Evolutionary conservation across 2,797 vertebrate species (phyloP), one percentile per base, ranked within the genome.

Genomic region (Rhinichthys osculus): DNA sequence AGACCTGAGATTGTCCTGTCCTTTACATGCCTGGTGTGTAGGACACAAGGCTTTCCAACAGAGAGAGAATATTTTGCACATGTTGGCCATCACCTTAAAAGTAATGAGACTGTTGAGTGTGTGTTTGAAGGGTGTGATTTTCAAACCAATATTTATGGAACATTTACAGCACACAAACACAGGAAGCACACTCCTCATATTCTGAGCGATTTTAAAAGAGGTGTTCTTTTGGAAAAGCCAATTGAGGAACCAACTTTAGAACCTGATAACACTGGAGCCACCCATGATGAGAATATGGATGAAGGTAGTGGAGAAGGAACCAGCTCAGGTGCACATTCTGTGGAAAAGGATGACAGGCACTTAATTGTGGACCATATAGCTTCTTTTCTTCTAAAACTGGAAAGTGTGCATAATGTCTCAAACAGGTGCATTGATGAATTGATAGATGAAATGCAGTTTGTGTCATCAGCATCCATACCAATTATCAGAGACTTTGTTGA

Each of bases 321-420:
- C 54, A 83, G 50, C 47, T 83, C 81, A 74, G 70, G 66, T 83
- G 81, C 21, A 62, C 81, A 83, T 74, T 83, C 69, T 62, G 30
- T 59, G 35, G 81, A 74, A 33, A 74, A 62, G 27, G 66, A 79
- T 84, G 73, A 78, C 73, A 70, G 74, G 6, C 73, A 84, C 44
- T 69, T 78, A 78, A 78, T 78, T 84, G 73, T 78, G 40, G 73
- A 78, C 44, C 59, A 78, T 78, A 78, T 85, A 57, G 84, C 76
- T 82, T 84, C 59, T 50, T 77, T 84, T 7, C 82, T 78, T n/a
- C 54, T 84, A 17, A 84, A 84, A 67, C 57, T 86, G 70, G 85
- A 86, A 76, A 73, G 85, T 67, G 69, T 30, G 27, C 59, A 66
- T 82, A 81, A 86, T 86, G 85, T 86, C 54, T 81, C 85, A 62